These are phyloP conservation scores for Rhizoglyphus robini DNA, from an alignment of 1,140 invertebrate genomes.

Conservation along the genomic window DNA sequence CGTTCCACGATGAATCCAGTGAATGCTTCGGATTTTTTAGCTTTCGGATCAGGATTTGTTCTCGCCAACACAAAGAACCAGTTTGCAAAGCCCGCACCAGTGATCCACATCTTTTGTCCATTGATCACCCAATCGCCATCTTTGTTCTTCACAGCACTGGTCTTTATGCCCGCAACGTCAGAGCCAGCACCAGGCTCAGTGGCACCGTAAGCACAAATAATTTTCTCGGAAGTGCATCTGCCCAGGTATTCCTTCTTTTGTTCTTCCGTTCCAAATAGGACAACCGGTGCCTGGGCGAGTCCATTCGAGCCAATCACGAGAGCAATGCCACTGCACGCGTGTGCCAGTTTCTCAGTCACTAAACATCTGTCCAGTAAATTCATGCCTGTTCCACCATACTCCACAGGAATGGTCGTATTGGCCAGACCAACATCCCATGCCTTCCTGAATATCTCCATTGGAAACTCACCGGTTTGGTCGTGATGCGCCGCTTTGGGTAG, in stretches of 20 bases:
- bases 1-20: slow-evolving; percentile 92
- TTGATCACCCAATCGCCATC: slow-evolving; percentile 80
- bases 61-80: slow-evolving; percentile 93
- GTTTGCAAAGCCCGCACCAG: slow-evolving; percentile 86
- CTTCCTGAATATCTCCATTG: slow-evolving; percentile 88
- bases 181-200: slow-evolving; percentile 86
- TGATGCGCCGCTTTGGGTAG: slow-evolving; percentile 41
- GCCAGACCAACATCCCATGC: slow-evolving; percentile 75
- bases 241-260: slow-evolving; percentile 89
- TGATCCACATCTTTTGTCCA: slow-evolving; percentile 95
- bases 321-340: slow-evolving; percentile 83
- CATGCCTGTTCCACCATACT: slow-evolving; percentile 59
- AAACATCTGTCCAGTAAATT: slow-evolving; percentile 68
- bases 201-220: slow-evolving; percentile 81
- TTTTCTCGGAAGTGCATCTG: slow-evolving; percentile 41
- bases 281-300: slow-evolving; percentile 78
- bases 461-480: slow-evolving; percentile 54
- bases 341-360: slow-evolving; percentile 71
- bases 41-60: slow-evolving; percentile 84
- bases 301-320: slow-evolving; percentile 78
- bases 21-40: slow-evolving; percentile 74
- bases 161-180: too few species aligned
- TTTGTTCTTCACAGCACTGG: slow-evolving; percentile 81
- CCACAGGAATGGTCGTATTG: slow-evolving; percentile 64
- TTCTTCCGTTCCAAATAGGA: slow-evolving; percentile 65